Percentiles rank a stretch among this genome's conserved stretches.
phyloP scores from a whole-genome alignment of 2,888 invertebrate species.

The Vandiemenella viatica region DNA sequence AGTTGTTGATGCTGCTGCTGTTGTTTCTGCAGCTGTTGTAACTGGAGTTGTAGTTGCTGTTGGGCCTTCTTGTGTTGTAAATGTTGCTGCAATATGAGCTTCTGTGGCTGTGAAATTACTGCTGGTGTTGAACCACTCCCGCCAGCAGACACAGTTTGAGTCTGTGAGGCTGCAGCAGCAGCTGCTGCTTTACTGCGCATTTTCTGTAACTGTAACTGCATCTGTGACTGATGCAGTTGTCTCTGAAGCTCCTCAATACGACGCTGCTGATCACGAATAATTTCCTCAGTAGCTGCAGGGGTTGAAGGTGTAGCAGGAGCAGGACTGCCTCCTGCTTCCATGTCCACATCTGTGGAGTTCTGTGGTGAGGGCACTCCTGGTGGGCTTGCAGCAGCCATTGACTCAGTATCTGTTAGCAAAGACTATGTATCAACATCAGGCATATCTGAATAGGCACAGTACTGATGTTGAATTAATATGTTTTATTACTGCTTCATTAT shows the following conservation, averaged over 20 bases:
- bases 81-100: conserved; percentile 44
- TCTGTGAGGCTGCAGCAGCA: conserved; percentile 44
- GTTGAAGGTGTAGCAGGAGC: too few relatives aligned
- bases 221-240: conserved; percentile 49
- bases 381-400: too few relatives aligned
- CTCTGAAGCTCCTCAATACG: conserved; percentile 79
- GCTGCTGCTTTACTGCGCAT: conserved; percentile 24
- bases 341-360: conserved; percentile 28
- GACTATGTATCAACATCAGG: too few relatives aligned
- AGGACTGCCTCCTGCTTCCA: conserved; percentile 20
- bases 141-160: background rate
- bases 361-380: conserved; percentile 10
- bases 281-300: conserved; percentile 6
- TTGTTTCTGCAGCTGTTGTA: conserved; percentile 14
- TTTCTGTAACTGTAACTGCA: conserved; percentile 50
- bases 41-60: conserved; percentile 36
- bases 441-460: too few relatives aligned
- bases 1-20: conserved; percentile 32
- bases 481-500: too few relatives aligned
- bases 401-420: too few relatives aligned
- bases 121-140: conserved; percentile 23
- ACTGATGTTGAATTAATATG: too few relatives aligned
- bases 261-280: conserved; percentile 63
- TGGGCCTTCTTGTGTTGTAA: conserved; percentile 56
- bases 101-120: conserved; percentile 26